Evolutionary conservation across 1,140 invertebrate species (phyloP).

Genomic region (Telenomus remus): DNA sequence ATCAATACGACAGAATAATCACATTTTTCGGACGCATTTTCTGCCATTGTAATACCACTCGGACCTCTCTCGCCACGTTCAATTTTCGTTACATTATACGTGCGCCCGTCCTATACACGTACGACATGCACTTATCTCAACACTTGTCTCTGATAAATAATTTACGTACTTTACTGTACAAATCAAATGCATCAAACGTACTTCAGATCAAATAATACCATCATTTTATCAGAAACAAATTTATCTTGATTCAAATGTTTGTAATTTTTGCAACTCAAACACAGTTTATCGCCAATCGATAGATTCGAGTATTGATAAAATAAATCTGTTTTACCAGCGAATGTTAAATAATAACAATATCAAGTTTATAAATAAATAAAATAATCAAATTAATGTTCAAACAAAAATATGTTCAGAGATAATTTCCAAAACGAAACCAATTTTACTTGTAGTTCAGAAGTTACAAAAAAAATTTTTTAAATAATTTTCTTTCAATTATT

Average conservation of each 20-base stretch:
- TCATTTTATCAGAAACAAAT: too few relatives aligned
- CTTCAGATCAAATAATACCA: too few relatives aligned
- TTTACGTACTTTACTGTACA: slow-evolving; percentile 18
- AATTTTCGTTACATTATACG: slow-evolving; percentile 28
- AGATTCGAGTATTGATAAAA: not conserved
- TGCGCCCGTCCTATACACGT: slow-evolving; percentile 8
- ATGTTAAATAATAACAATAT: not conserved
- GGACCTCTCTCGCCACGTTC: slow-evolving; percentile 39
- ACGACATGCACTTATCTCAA: slow-evolving; percentile 14
- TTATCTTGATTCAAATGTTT: too few relatives aligned
- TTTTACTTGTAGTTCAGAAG: too few relatives aligned
- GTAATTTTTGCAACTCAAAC: not conserved
- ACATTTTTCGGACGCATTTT: slow-evolving; percentile 43
- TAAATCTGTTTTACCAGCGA: not conserved
- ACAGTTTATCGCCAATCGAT: not conserved
- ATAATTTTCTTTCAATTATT: too few relatives aligned
- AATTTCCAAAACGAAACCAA: too few relatives aligned
- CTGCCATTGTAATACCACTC: slow-evolving; percentile 48
- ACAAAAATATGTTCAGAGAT: too few relatives aligned
- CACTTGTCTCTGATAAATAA: slow-evolving; percentile 15
- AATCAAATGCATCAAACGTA: too few relatives aligned
- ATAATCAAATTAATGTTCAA: too few relatives aligned
- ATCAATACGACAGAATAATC: slow-evolving; percentile 47
- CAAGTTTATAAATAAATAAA: not conserved
- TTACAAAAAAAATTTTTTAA: too few relatives aligned